Percentiles rank a stretch among this genome's conserved stretches.
These are phyloP conservation scores for Ariolimax columbianus DNA, from an alignment of 2,888 invertebrate species.

Conservation along the genomic window DNA sequence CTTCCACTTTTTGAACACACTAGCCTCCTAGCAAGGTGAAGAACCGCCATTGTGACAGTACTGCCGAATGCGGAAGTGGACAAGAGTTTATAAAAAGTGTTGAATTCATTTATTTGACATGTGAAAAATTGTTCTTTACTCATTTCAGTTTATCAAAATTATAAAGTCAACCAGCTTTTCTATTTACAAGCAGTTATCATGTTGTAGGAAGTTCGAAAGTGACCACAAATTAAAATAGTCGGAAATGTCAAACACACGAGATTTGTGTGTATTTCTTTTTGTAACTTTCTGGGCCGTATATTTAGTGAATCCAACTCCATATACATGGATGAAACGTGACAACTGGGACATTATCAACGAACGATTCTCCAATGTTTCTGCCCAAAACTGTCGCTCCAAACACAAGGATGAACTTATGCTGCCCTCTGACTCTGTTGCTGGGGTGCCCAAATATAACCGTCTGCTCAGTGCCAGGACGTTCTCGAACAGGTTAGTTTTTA, in stretches of 20 bases:
- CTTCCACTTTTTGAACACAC: too few relatives aligned
- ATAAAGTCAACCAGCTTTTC: not conserved
- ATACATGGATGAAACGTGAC: slow-evolving; percentile 93
- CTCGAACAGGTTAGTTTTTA: slow-evolving; percentile 85
- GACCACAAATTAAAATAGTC: not conserved
- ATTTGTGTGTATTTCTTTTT: slow-evolving; percentile 36
- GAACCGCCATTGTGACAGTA: slow-evolving; percentile 27
- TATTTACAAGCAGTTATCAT: not conserved
- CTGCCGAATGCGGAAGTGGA: slow-evolving; percentile 42
- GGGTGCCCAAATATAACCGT: slow-evolving; percentile 80
- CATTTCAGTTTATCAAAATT: not conserved
- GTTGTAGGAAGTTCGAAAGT: not conserved
- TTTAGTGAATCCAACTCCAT: slow-evolving; percentile 60
- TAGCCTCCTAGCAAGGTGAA: not conserved
- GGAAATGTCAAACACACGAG: not conserved
- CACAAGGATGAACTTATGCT: slow-evolving; percentile 90
- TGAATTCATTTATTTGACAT: not conserved
- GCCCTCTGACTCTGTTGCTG: slow-evolving; percentile 91
- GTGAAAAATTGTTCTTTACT: not conserved
- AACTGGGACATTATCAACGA: slow-evolving; percentile 92
- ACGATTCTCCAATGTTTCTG: slow-evolving; percentile 89
- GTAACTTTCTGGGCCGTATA: slow-evolving; percentile 35
- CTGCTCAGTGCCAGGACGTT: slow-evolving; percentile 87
- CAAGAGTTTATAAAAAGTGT: not conserved
- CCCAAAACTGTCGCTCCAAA: slow-evolving; percentile 93